Percentiles rank a stretch among this genome's conserved stretches.
phyloP scores from a whole-genome alignment of 2,888 invertebrate species.

The Tortrix viridana region DNA sequence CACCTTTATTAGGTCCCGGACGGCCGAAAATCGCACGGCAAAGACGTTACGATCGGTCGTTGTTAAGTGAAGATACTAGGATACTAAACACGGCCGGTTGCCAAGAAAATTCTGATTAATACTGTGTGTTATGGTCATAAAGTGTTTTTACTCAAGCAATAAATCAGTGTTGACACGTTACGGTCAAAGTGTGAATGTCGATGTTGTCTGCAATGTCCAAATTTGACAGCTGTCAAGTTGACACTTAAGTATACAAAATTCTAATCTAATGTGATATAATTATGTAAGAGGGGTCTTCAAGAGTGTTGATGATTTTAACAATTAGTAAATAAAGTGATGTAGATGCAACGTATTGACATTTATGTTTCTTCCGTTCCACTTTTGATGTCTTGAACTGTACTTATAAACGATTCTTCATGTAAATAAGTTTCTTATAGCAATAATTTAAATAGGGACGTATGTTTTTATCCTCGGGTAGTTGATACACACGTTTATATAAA shows the following conservation, averaged over 20 bases:
- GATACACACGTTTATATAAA: conserved; percentile 14
- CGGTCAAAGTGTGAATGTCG: conserved; percentile 35
- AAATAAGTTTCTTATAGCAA: conserved; percentile 70
- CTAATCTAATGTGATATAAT: conserved; percentile 79
- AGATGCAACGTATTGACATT: conserved; percentile 47
- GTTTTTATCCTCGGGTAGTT: conserved; percentile 25
- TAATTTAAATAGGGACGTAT: conserved; percentile 63
- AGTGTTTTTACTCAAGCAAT: conserved; percentile 33
- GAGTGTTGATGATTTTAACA: conserved; percentile 52
- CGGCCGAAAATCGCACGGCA: conserved; percentile 77
- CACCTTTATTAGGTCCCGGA: conserved; percentile 75
- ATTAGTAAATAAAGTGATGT: conserved; percentile 32
- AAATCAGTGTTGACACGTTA: conserved; percentile 34
- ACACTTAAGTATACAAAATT: conserved; percentile 71
- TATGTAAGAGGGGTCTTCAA: conserved; percentile 61
- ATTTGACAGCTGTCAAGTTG: conserved; percentile 46
- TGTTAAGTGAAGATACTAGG: conserved; percentile 74
- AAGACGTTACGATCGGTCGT: conserved; percentile 74
- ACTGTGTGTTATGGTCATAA: conserved; percentile 9
- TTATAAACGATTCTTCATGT: conserved; percentile 57
- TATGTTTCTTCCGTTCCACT: conserved; percentile 59
- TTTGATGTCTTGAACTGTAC: conserved; percentile 64
- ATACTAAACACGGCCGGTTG: conserved; percentile 71
- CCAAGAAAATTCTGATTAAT: conserved; percentile 78
- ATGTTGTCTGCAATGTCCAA: conserved; percentile 34